Conservation (phyloP, 2,113 vertebrate species). For the Gallinago paraguaiae region DNA sequence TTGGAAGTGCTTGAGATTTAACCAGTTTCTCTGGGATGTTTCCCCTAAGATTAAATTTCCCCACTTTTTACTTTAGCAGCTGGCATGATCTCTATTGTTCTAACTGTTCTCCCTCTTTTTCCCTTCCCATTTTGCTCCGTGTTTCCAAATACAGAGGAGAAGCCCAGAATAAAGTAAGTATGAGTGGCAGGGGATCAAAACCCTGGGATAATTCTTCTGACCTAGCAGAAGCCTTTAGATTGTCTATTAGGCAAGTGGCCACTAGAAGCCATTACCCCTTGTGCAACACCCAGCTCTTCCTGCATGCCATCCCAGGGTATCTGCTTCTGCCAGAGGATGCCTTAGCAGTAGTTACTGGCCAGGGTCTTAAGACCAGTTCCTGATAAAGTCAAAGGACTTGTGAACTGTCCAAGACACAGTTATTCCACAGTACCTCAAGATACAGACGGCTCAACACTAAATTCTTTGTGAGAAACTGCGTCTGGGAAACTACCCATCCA, state of each 20-base stretch:
- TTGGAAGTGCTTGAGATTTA: constrained; percentile 16
- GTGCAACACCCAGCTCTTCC: neutral
- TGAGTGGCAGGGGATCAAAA: neutral
- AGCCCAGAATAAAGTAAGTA: constrained; percentile 89
- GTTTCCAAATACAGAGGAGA: constrained; percentile 79
- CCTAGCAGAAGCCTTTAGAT: neutral
- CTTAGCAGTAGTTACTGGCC: neutral
- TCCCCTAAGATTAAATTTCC: constrained; percentile 10
- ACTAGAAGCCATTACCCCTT: neutral
- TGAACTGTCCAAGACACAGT: neutral
- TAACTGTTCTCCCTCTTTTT: constrained; percentile 56
- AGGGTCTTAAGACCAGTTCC: neutral
- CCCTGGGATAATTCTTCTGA: neutral
- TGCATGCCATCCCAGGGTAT: neutral
- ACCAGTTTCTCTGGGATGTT: constrained; percentile 40
- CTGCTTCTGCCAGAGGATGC: neutral
- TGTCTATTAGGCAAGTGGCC: neutral
- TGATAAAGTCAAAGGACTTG: neutral
- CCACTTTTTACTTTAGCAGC: constrained; percentile 7
- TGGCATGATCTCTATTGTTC: neutral
- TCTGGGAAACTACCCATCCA: neutral
- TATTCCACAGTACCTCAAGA: neutral
- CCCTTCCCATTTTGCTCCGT: constrained; percentile 23
- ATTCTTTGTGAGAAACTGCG: neutral
- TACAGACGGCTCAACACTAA: neutral